phyloP scores from a whole-genome alignment of 1,140 invertebrate species.

The Nilaparvata lugens region DNA sequence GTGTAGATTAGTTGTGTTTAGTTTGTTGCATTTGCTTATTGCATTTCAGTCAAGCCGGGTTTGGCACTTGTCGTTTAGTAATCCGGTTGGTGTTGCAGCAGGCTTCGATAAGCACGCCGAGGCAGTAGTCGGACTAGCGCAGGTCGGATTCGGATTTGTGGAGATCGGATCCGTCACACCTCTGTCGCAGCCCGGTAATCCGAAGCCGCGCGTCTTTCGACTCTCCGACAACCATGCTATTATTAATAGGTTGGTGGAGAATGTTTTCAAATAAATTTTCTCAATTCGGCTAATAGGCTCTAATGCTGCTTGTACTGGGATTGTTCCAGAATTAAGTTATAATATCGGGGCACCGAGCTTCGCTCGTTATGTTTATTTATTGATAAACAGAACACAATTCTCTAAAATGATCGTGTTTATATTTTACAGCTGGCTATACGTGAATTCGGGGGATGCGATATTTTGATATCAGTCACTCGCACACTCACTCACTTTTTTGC shows the following conservation, averaged over 20 bases:
- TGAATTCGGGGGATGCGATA: too few species aligned
- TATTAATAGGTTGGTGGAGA: conserved; percentile 72
- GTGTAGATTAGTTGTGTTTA: conserved; percentile 19
- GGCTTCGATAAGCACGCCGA: conserved; percentile 98
- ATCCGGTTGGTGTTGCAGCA: conserved; percentile 92
- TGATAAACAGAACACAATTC: too few species aligned
- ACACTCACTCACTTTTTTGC: too few species aligned
- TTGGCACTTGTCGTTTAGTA: conserved; percentile 61
- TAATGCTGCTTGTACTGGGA: too few species aligned
- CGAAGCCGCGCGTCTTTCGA: conserved; percentile 85
- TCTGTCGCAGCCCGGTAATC: conserved; percentile 82
- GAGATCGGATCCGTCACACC: conserved; percentile 97
- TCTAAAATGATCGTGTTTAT: too few species aligned
- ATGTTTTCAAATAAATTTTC: too few species aligned
- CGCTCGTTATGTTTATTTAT: too few species aligned
- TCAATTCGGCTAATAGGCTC: too few species aligned
- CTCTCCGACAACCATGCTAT: conserved; percentile 76
- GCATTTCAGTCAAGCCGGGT: conserved; percentile 52
- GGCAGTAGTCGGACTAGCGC: conserved; percentile 69
- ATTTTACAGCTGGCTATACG: too few species aligned
- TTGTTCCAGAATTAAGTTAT: too few species aligned
- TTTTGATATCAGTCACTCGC: too few species aligned
- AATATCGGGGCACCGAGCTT: too few species aligned
- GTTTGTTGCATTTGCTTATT: conserved; percentile 11
- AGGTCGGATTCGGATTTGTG: conserved; percentile 89